phyloP scores from a whole-genome alignment of 2,113 vertebrate species.

The Datnioides undecimradiatus region DNA sequence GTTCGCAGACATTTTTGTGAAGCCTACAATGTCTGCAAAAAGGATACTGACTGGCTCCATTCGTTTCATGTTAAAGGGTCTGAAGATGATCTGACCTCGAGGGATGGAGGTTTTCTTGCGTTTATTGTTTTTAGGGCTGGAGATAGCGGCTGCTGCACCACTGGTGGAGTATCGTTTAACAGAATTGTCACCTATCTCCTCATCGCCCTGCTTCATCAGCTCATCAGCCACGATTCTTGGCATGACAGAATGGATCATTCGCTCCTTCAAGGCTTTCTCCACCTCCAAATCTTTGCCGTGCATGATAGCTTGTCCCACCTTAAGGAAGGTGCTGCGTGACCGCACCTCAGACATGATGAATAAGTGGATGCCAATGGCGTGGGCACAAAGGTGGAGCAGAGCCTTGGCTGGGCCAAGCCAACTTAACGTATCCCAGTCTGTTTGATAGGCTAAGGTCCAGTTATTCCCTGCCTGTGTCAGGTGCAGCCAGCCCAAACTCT shows the following conservation, averaged over 20 bases:
- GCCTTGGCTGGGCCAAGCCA: slow-evolving; percentile 93
- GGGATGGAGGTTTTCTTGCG: slow-evolving; percentile 98
- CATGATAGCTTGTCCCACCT: slow-evolving; percentile 99
- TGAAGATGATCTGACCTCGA: slow-evolving; percentile 94
- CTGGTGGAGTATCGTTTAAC: slow-evolving; percentile 91
- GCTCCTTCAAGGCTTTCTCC: slow-evolving; percentile 98
- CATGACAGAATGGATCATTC: slow-evolving; percentile 99
- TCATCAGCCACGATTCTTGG: slow-evolving; percentile 95
- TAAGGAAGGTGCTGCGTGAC: slow-evolving; percentile 97
- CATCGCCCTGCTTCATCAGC: slow-evolving; percentile 97
- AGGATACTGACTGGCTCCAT: slow-evolving; percentile 98
- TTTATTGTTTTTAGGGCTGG: slow-evolving; percentile 93
- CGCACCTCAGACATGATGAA: slow-evolving; percentile 98
- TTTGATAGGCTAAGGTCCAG: slow-evolving; percentile 47
- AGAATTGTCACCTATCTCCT: slow-evolving; percentile 90
- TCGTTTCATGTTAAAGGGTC: slow-evolving; percentile 99
- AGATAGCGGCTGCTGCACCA: slow-evolving; percentile 72
- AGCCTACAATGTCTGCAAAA: slow-evolving; percentile 98
- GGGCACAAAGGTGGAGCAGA: slow-evolving; percentile 94
- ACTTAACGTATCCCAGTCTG: slow-evolving; percentile 73
- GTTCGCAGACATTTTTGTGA: slow-evolving; percentile 99
- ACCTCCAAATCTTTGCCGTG: slow-evolving; percentile 99
- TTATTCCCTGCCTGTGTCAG: slow-evolving; percentile 65
- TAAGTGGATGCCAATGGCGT: slow-evolving; percentile 93
- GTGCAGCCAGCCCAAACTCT: slow-evolving; percentile 91